A percentile compares a stretch with the other conserved stretches of the same genome.
phyloP scores from a whole-genome alignment of 2,797 vertebrate genomes.

The Muscicapa striata region DNA sequence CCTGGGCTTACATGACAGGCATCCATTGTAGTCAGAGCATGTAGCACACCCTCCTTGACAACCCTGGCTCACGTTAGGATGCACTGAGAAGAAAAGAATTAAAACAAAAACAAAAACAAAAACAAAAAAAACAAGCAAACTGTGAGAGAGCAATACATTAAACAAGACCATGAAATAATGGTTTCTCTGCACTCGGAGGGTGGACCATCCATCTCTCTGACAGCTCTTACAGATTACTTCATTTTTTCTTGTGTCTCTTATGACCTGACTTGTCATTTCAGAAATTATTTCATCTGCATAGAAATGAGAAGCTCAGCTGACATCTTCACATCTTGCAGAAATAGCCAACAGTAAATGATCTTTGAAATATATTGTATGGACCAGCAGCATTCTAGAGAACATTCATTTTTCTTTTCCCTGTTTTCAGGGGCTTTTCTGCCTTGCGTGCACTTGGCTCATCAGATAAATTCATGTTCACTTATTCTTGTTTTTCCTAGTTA shows the following conservation, averaged over 20 bases:
- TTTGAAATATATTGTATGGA: not conserved
- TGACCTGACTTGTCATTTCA: not conserved
- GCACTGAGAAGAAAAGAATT: constrained; percentile 78
- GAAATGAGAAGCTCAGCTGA: not conserved
- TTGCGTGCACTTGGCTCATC: not conserved
- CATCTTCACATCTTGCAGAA: not conserved
- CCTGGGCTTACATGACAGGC: constrained; percentile 95
- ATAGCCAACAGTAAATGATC: not conserved
- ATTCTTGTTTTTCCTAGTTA: not conserved
- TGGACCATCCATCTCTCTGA: not conserved
- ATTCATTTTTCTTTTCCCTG: not conserved
- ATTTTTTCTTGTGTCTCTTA: not conserved
- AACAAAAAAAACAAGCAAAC: not conserved
- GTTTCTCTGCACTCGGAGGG: not conserved
- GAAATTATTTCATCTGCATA: not conserved
- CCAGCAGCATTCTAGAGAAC: not conserved
- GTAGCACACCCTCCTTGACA: constrained; percentile 97
- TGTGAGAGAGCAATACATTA: constrained; percentile 18
- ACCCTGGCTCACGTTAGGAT: constrained; percentile 89
- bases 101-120: not conserved
- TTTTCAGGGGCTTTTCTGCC: not conserved
- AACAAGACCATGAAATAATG: not conserved
- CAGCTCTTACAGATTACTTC: not conserved
- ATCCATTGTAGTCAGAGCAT: constrained; percentile 98
- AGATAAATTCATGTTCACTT: not conserved